Evolutionary conservation across 2,797 vertebrate genomes (phyloP).

Genomic region (Notamacropus eugenii): DNA sequence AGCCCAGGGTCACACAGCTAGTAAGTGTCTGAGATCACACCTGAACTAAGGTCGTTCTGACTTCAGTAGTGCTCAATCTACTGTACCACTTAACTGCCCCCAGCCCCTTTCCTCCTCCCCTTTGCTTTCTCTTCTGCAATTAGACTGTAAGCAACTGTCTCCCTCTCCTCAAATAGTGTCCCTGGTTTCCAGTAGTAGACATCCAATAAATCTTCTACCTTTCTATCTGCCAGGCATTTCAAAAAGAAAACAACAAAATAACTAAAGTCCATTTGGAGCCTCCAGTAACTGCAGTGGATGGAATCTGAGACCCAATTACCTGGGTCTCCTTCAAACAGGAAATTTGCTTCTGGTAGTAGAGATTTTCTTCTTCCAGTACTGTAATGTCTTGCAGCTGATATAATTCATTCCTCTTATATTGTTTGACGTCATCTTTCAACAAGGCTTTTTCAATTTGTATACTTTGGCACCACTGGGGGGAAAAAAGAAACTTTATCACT

Average conservation of each 20-base stretch:
- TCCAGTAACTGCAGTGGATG: neutral
- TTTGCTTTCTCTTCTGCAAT: neutral
- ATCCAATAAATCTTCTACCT: neutral
- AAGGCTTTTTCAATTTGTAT: slow-evolving; percentile 88
- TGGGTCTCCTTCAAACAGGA: slow-evolving; percentile 91
- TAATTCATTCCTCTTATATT: slow-evolving; percentile 88
- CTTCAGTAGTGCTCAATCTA: neutral
- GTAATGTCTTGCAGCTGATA: slow-evolving; percentile 89
- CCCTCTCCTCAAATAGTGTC: neutral
- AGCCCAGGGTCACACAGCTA: neutral
- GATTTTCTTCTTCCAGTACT: slow-evolving; percentile 92
- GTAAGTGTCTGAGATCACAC: neutral
- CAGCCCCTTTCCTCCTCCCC: neutral
- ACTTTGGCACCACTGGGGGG: slow-evolving; percentile 86
- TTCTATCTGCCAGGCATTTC: neutral
- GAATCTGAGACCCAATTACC: slow-evolving; percentile 77
- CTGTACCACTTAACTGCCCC: neutral
- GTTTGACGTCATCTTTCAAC: slow-evolving; percentile 89
- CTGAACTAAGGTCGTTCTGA: neutral
- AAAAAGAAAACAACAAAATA: neutral
- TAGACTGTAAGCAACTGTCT: neutral
- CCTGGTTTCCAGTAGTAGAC: neutral
- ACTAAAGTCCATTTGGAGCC: neutral
- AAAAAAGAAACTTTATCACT: neutral
- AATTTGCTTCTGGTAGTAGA: slow-evolving; percentile 91